phyloP scores from a whole-genome alignment of 2,888 invertebrate species.

The Trachelus troglodyta region DNA sequence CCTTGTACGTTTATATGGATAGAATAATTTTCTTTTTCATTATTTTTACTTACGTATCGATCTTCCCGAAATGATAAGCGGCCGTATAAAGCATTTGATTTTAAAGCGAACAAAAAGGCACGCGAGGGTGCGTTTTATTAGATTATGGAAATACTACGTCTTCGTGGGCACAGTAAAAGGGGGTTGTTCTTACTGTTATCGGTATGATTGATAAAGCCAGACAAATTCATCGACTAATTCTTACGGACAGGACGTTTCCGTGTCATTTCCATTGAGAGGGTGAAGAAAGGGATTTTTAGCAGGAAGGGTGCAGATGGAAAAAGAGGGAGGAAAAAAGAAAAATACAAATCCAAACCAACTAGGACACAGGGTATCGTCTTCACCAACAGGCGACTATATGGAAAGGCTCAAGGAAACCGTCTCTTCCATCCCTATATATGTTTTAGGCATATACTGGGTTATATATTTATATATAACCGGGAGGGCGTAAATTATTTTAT shows the following conservation, averaged over 20 bases:
- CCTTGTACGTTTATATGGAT: background rate
- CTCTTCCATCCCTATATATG: background rate
- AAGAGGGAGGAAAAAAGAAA: background rate
- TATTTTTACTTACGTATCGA: background rate
- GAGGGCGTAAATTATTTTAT: conserved; percentile 51
- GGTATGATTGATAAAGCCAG: background rate
- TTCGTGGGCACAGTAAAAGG: background rate
- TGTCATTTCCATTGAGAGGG: background rate
- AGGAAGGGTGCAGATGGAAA: background rate
- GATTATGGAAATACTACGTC: background rate
- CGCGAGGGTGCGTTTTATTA: background rate
- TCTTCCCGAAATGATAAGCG: background rate
- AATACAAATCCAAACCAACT: background rate
- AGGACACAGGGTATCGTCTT: background rate
- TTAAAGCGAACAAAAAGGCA: background rate
- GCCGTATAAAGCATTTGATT: background rate
- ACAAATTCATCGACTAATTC: background rate
- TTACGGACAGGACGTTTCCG: background rate
- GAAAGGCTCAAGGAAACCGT: background rate
- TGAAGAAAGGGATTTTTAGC: conserved; percentile 9
- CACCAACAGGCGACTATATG: background rate
- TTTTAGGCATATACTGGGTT: background rate
- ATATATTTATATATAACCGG: background rate
- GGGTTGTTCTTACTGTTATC: background rate
- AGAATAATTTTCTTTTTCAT: background rate